Evolutionary conservation across 2,797 vertebrate genomes (phyloP), one percentile per base, ranked within the genome.

Genomic region (Coreius guichenoti): DNA sequence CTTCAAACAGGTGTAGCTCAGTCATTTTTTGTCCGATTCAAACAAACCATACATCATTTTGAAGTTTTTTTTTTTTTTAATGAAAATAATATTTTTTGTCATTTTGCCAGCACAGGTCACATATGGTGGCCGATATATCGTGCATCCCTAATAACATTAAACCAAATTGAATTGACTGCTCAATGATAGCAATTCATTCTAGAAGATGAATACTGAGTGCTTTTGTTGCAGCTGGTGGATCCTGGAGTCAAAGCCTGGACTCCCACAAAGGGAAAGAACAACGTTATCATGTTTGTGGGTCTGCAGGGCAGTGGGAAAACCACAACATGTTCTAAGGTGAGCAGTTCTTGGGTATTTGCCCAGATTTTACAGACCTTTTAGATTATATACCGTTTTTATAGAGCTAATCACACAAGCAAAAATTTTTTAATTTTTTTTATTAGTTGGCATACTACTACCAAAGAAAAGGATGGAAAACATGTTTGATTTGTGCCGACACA

Each of bases 191-290:
- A 63, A 17, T 33, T 4, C n/a, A 47, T 39, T 54, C 6, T 26
- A 68, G 26, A 72, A 26, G 12, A 51, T 26, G 8, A 47, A 23
- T 33, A 81, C 14, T 16, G 36, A 39, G 7, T 72, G 21, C 11
- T 73, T 78, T 79, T 47, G 26, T 89, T 81, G 91, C 86, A 99
- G 98, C 95, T 99, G 90, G 98, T 99, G 85, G 98, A 99, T 92
- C 98, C 98, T 43, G 98, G 98, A 70, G 98, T 99, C 85, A 99
- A 99, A 94, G 98, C 98, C n/a, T 99, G 98, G 98, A 97, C 97
- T 68, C 98, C 98, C 14, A 99, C 97, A 14, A 99, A 99, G 95
- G 98, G 98, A 92, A 99, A 98, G 93, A 98, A 98, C 92, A 99
- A 99, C 31, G 97, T 99, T 87, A 99, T 99, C 90, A 99, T 99